These are phyloP conservation scores for Idaea straminata DNA, from an alignment of 2,888 invertebrate genomes.

Conservation along the genomic window DNA sequence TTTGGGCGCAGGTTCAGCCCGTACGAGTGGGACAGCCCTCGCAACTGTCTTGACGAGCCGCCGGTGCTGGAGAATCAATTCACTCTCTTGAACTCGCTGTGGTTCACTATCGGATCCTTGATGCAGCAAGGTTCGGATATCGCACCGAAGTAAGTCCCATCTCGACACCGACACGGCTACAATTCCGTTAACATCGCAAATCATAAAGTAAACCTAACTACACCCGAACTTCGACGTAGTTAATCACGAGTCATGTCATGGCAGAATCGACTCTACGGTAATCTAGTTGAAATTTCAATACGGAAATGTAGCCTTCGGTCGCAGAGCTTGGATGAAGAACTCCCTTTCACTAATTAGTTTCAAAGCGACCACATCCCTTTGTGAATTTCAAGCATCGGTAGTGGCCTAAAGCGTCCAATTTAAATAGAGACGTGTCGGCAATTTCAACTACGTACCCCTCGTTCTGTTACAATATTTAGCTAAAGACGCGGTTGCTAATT, in stretches of 20 bases:
- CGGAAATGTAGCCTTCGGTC: constrained; percentile 68
- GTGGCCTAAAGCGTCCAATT: constrained; percentile 61
- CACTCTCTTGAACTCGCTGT: constrained; percentile 94
- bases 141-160: constrained; percentile 90
- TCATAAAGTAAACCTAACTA: constrained; percentile 18
- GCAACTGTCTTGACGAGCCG: constrained; percentile 91
- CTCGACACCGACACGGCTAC: constrained; percentile 51
- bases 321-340: constrained; percentile 59
- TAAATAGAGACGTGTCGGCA: constrained; percentile 66
- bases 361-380: constrained; percentile 75
- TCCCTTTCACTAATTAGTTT: constrained; percentile 72
- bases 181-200: constrained; percentile 39
- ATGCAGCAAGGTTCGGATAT: constrained; percentile 97
- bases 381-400: constrained; percentile 73
- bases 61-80: constrained; percentile 94
- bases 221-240: constrained; percentile 9
- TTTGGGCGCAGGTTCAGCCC: constrained; percentile 90
- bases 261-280: constrained; percentile 31
- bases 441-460: constrained; percentile 51
- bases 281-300: constrained; percentile 41
- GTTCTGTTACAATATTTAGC: constrained; percentile 59
- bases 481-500: constrained; percentile 62
- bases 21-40: constrained; percentile 95
- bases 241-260: constrained; percentile 4
- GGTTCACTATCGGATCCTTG: constrained; percentile 96